A percentile compares a stretch with the other conserved stretches of the same genome.
Conservation (phyloP, 1,140 invertebrate species). For the Stenopsyche tienmushanensis region DNA sequence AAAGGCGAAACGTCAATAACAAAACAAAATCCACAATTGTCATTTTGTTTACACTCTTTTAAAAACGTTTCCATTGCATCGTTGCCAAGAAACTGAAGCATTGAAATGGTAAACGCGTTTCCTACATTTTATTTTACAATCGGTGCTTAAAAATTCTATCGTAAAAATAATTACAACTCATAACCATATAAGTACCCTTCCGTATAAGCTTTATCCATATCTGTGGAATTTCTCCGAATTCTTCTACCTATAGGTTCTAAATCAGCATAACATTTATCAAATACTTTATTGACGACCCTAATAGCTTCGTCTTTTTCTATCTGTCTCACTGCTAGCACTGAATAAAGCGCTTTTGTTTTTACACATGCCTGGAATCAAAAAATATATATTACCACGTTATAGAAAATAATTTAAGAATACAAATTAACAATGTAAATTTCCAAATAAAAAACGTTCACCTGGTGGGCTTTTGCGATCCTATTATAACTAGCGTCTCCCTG, state of each 20-base stretch:
- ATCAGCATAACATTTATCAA: constrained; percentile 89
- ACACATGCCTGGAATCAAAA: constrained; percentile 77
- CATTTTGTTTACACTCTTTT: no score
- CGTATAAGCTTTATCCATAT: constrained; percentile 74
- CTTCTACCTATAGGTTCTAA: constrained; percentile 89
- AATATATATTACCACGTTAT: constrained; percentile 2
- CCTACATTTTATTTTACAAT: no score
- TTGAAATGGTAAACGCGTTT: no score
- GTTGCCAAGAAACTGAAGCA: no score
- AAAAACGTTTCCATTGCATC: no score
- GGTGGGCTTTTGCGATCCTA: constrained; percentile 71
- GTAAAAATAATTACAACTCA: constrained; percentile 52
- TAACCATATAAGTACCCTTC: constrained; percentile 81
- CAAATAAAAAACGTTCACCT: constrained; percentile 50
- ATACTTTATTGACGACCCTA: constrained; percentile 82
- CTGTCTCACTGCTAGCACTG: constrained; percentile 78
- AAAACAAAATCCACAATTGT: no score
- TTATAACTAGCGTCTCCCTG: constrained; percentile 76
- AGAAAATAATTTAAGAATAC: constrained; percentile 3
- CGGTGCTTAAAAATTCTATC: no score
- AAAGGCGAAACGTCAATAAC: no score
- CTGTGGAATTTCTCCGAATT: constrained; percentile 72
- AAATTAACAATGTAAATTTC: constrained; percentile 14
- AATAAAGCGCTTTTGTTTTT: constrained; percentile 80
- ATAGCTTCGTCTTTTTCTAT: constrained; percentile 71